Evolutionary conservation across 2,797 vertebrate species (phyloP).

Genomic region (Lutjanus argentimaculatus): DNA sequence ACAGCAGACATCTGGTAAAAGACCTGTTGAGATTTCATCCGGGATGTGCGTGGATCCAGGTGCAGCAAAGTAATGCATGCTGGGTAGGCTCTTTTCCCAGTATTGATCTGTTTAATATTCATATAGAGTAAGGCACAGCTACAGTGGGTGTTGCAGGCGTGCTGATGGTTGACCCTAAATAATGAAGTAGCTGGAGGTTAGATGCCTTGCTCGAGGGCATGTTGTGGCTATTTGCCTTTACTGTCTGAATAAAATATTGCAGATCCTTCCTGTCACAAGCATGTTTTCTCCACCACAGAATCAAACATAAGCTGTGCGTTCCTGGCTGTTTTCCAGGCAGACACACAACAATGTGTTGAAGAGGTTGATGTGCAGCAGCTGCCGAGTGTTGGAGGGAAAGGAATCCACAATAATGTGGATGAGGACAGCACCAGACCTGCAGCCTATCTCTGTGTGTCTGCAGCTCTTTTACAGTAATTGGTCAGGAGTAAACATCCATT

Average conservation of each 20-base stretch:
- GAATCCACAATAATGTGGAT: slow-evolving; percentile 38
- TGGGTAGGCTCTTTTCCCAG: slow-evolving; percentile 5
- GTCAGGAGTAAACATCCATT: slow-evolving; percentile 44
- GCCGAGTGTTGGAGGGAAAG: slow-evolving; percentile 10
- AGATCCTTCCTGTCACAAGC: neutral
- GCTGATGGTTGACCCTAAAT: slow-evolving; percentile 4
- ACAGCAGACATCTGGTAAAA: neutral
- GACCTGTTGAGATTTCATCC: slow-evolving; percentile 15
- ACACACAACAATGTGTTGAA: slow-evolving; percentile 13
- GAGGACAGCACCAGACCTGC: slow-evolving; percentile 33
- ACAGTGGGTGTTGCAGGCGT: slow-evolving; percentile 8
- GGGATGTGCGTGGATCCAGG: neutral
- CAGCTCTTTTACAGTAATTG: slow-evolving; percentile 58
- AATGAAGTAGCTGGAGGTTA: neutral
- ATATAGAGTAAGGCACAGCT: slow-evolving; percentile 22
- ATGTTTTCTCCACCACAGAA: slow-evolving; percentile 10
- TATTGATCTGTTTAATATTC: slow-evolving; percentile 58
- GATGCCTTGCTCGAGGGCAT: slow-evolving; percentile 26
- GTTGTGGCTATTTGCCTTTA: neutral
- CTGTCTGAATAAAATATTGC: neutral
- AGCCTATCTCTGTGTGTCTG: slow-evolving; percentile 23
- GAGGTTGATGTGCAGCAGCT: slow-evolving; percentile 22
- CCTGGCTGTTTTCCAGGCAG: slow-evolving; percentile 32
- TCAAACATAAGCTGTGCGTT: slow-evolving; percentile 10
- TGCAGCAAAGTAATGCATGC: slow-evolving; percentile 10